phyloP scores from a whole-genome alignment of 2,888 invertebrate species.

The Caenorhabditis uteleia region DNA sequence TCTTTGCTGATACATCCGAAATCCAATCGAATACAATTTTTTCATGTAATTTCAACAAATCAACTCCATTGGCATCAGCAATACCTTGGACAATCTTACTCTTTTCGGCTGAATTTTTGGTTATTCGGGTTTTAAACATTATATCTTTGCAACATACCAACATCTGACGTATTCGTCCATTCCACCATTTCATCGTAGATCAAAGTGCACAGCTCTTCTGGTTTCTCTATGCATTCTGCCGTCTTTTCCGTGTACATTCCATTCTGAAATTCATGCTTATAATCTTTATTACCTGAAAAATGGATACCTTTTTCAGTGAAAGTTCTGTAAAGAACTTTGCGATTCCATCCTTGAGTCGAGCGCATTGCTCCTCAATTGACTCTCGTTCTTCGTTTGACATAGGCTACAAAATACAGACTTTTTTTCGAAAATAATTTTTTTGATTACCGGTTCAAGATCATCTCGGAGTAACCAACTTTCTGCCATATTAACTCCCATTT shows the following conservation, averaged over 20 bases:
- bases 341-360: conserved; percentile 34
- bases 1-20: conserved; percentile 5
- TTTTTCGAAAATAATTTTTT: conserved; percentile 1
- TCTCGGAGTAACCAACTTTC: conserved; percentile 19
- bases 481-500: conserved; percentile 39
- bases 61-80: conserved; percentile 18
- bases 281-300: background rate
- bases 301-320: conserved; percentile 34
- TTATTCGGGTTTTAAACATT: background rate
- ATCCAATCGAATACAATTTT: conserved; percentile 26
- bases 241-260: conserved; percentile 39
- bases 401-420: conserved; percentile 1
- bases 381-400: conserved; percentile 15
- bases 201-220: conserved; percentile 40
- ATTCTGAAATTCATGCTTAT: conserved; percentile 11
- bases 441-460: conserved; percentile 2
- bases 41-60: conserved; percentile 23
- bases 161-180: conserved; percentile 46
- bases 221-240: conserved; percentile 39
- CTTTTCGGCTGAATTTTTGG: conserved; percentile 2
- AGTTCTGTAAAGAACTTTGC: conserved; percentile 44
- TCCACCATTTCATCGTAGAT: conserved; percentile 48
- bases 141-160: conserved; percentile 16
- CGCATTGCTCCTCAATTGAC: conserved; percentile 29
- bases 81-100: conserved; percentile 24